Evolutionary conservation across 2,113 vertebrate genomes (phyloP).

Genomic region (Condylura cristata): DNA sequence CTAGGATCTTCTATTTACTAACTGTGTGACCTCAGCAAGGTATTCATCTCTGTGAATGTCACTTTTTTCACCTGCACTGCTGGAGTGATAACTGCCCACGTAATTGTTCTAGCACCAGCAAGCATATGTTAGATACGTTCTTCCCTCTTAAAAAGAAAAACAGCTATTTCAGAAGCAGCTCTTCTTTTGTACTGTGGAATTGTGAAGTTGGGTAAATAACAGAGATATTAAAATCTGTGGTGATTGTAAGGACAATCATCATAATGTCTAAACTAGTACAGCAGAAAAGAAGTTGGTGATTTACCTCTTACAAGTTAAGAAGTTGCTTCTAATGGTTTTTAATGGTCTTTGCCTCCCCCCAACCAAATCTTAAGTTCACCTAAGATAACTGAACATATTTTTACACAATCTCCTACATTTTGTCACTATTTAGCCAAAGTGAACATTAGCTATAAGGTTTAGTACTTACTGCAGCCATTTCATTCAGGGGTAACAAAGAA

Average conservation of each 20-base stretch:
- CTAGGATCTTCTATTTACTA: not conserved
- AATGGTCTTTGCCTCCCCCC: not conserved
- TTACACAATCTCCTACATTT: not conserved
- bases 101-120: not conserved
- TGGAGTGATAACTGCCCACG: not conserved
- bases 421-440: not conserved
- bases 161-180: not conserved
- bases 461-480: slow-evolving; percentile 10
- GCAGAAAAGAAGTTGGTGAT: not conserved
- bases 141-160: not conserved
- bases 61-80: not conserved
- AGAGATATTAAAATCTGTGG: not conserved
- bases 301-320: not conserved
- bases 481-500: slow-evolving; percentile 39
- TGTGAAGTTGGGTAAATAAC: not conserved
- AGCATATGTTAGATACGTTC: not conserved
- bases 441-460: not conserved
- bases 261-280: not conserved
- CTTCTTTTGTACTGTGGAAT: not conserved
- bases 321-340: not conserved
- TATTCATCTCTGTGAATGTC: not conserved
- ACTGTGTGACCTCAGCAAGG: not conserved
- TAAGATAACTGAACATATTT: not conserved
- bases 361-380: not conserved
- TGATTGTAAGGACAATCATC: not conserved